A percentile compares a stretch with the other conserved stretches of the same genome.
These are phyloP conservation scores for Pecten maximus DNA, from an alignment of 2,888 invertebrate species.

Conservation along the genomic window DNA sequence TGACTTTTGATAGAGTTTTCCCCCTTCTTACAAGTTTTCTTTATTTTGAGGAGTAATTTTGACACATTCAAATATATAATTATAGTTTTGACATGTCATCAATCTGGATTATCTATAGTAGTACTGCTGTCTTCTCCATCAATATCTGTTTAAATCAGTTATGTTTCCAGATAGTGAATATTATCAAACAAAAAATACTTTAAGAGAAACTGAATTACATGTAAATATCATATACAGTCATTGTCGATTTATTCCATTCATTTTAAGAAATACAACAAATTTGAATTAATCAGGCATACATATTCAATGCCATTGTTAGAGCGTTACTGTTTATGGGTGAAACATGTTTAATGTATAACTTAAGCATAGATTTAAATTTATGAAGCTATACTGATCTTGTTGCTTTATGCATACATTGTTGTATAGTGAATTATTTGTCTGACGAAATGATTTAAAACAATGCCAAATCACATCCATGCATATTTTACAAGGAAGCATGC, in stretches of 20 bases:
- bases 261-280: not conserved
- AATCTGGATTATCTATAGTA: too few species aligned
- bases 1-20: too few species aligned
- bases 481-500: not conserved
- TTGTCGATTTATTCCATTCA: not conserved
- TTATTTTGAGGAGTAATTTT: too few species aligned
- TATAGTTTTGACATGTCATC: too few species aligned
- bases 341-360: not conserved
- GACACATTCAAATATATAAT: too few species aligned
- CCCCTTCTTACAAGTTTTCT: too few species aligned
- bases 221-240: not conserved
- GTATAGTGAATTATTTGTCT: not conserved
- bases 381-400: not conserved
- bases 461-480: constrained; percentile 5
- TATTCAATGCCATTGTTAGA: not conserved
- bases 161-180: too few species aligned
- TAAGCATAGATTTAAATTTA: not conserved
- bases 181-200: too few species aligned
- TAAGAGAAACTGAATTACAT: too few species aligned
- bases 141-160: too few species aligned
- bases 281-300: not conserved
- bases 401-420: not conserved
- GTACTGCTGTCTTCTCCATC: too few species aligned
- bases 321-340: not conserved
- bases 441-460: not conserved